Evolutionary conservation across 1,140 invertebrate species (phyloP).

Genomic region (Drosophila chauvacae): DNA sequence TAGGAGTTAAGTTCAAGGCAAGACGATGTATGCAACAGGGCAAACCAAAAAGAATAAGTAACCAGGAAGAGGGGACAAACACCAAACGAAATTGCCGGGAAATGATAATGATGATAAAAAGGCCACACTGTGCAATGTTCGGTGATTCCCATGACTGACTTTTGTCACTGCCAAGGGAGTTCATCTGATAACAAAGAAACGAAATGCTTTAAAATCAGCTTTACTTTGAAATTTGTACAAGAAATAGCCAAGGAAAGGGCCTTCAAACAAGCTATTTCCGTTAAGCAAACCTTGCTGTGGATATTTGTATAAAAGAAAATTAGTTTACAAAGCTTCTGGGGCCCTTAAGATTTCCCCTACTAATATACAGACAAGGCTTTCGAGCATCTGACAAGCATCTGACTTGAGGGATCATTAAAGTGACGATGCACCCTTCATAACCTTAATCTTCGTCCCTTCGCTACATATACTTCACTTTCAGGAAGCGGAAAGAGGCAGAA

Average conservation of each 20-base stretch:
- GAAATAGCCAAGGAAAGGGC: neutral
- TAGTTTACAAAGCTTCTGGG: no score
- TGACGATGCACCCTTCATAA: neutral
- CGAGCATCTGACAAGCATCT: neutral
- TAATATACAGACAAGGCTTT: neutral
- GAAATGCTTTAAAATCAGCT: neutral
- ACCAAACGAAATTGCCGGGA: constrained; percentile 12
- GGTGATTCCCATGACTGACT: constrained; percentile 14
- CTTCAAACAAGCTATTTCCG: neutral
- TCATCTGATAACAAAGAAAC: constrained; percentile 13
- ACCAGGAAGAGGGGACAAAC: constrained; percentile 24
- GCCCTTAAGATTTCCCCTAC: no score
- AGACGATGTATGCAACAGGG: constrained; percentile 12
- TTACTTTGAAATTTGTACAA: neutral
- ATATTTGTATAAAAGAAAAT: neutral
- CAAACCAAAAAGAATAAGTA: constrained; percentile 10
- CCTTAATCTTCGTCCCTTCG: neutral
- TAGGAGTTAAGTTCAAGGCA: constrained; percentile 26
- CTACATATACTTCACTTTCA: neutral
- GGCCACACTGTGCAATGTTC: constrained; percentile 10
- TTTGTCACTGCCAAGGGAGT: constrained; percentile 13
- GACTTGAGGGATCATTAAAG: neutral
- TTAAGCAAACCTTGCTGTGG: neutral
- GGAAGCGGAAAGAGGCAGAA: constrained; percentile 28
- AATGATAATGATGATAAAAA: constrained; percentile 10